Percentiles rank a stretch among this genome's conserved stretches.
phyloP scores from a whole-genome alignment of 2,797 vertebrate species.

The Chaenodraco wilsoni region DNA sequence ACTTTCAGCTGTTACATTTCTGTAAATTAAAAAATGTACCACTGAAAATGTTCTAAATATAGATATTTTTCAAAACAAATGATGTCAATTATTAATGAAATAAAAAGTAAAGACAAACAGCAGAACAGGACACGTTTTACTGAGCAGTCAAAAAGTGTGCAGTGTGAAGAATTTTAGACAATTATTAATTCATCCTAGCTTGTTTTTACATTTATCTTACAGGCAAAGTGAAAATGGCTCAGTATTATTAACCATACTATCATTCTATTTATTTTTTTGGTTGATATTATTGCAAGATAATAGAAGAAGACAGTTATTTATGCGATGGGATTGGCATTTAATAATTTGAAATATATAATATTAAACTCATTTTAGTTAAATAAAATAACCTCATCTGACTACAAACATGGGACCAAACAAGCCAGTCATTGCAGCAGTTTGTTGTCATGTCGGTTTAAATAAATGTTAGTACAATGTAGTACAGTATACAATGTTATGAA shows the following conservation, averaged over 20 bases:
- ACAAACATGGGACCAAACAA: conserved; percentile 32
- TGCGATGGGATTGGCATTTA: background rate
- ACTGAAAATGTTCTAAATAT: background rate
- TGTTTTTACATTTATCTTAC: conserved; percentile 36
- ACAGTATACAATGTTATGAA: background rate
- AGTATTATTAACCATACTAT: background rate
- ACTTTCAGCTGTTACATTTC: conserved; percentile 12
- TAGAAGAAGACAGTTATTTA: background rate
- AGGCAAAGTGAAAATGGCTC: background rate
- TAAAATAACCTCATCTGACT: conserved; percentile 2
- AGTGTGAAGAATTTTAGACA: conserved; percentile 4
- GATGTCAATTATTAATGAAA: background rate
- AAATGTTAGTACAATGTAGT: conserved; percentile 7
- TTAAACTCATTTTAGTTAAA: conserved; percentile 12
- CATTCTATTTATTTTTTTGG: background rate
- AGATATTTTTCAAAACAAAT: background rate
- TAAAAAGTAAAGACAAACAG: background rate
- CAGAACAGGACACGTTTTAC: conserved; percentile 21
- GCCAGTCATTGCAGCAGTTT: conserved; percentile 22
- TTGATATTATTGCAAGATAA: background rate
- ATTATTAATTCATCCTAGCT: conserved; percentile 26
- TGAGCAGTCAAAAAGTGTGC: conserved; percentile 11
- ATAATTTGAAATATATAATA: conserved; percentile 11
- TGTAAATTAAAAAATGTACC: background rate
- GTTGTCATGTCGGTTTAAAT: conserved; percentile 55